Percentiles rank a stretch among this genome's conserved stretches.
Conservation (phyloP, 2,888 invertebrate species). For the Adelognathus sp. region DNA sequence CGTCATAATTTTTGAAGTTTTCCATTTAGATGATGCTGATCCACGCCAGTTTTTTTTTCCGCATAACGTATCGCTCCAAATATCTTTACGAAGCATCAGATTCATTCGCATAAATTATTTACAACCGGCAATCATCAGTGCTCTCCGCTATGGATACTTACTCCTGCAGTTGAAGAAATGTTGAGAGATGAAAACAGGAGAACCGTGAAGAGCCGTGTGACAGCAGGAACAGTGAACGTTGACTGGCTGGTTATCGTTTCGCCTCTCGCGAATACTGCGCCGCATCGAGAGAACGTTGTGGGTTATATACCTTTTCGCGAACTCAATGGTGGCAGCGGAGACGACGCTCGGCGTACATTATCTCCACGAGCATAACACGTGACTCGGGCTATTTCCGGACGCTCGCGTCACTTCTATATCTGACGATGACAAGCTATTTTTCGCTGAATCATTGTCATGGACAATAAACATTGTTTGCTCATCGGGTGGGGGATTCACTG, state of each 20-base stretch:
- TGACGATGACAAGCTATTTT: background rate
- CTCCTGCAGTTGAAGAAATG: background rate
- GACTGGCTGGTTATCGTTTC: constrained; percentile 29
- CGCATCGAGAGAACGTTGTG: constrained; percentile 14
- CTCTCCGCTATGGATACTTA: background rate
- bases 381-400: background rate
- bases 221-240: constrained; percentile 1
- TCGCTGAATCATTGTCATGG: background rate
- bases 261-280: constrained; percentile 40
- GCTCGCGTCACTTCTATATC: background rate
- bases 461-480: too few relatives aligned
- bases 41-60: too few relatives aligned
- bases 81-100: background rate
- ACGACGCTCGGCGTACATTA: constrained; percentile 42
- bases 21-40: too few relatives aligned
- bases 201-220: constrained; percentile 13
- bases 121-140: constrained; percentile 7
- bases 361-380: background rate
- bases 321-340: background rate
- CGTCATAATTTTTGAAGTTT: too few relatives aligned
- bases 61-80: too few relatives aligned
- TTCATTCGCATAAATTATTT: background rate
- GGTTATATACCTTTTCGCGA: constrained; percentile 17
- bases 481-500: too few relatives aligned
- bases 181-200: constrained; percentile 17